Conservation (phyloP, 2,113 vertebrate genomes). For the Cinclus mexicanus region DNA sequence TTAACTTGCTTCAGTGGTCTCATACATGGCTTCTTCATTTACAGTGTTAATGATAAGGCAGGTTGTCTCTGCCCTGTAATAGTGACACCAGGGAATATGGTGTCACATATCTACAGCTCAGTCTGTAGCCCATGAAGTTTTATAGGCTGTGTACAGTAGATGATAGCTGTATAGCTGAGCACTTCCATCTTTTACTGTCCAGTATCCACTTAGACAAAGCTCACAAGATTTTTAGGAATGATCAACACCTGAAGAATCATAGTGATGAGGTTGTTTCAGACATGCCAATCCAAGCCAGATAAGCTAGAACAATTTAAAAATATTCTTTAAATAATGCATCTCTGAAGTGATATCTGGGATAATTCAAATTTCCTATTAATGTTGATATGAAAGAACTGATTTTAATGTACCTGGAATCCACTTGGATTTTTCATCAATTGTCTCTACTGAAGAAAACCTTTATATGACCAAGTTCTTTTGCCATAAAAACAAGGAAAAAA, state of each 20-base stretch:
- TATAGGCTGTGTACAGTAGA: neutral
- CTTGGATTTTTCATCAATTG: neutral
- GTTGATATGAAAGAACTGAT: neutral
- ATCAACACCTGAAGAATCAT: neutral
- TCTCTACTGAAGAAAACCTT: neutral
- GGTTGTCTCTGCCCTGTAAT: neutral
- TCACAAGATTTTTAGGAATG: neutral
- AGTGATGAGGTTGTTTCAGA: neutral
- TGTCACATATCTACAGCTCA: conserved; percentile 8
- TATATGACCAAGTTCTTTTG: neutral
- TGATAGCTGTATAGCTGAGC: neutral
- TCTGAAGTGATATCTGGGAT: neutral
- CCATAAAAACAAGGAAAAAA: neutral
- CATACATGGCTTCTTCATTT: conserved; percentile 19
- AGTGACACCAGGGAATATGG: neutral
- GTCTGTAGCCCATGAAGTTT: neutral
- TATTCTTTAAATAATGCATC: neutral
- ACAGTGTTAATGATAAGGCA: neutral
- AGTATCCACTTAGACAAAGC: neutral
- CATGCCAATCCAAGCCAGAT: neutral
- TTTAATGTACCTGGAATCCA: neutral
- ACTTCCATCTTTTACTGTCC: neutral
- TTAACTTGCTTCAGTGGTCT: conserved; percentile 28
- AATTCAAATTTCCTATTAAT: neutral
- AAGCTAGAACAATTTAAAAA: neutral